A percentile compares a stretch with the other conserved stretches of the same genome.
phyloP scores from a whole-genome alignment of 2,888 invertebrate genomes.

The Diplolepis rosae region DNA sequence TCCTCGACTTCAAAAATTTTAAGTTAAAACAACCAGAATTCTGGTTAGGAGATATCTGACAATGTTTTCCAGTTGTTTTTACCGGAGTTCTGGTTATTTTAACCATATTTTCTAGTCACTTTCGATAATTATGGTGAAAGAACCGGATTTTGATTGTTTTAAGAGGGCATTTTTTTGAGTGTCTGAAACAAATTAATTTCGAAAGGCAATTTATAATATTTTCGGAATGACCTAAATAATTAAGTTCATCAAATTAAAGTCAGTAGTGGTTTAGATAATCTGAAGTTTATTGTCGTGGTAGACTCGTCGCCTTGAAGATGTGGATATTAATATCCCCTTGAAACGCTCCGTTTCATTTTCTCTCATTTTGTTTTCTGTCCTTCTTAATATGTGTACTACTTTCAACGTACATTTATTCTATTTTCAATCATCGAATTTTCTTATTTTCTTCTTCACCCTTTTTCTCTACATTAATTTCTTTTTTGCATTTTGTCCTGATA shows the following conservation, averaged over 20 bases:
- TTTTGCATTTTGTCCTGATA: background rate
- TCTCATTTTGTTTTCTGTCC: slow-evolving; percentile 16
- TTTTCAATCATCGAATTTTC: background rate
- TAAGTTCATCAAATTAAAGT: background rate
- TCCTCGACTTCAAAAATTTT: too few species aligned
- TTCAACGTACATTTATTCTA: background rate
- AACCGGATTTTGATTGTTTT: too few species aligned
- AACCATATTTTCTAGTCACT: too few species aligned
- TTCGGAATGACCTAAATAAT: too few species aligned
- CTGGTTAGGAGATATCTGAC: too few species aligned
- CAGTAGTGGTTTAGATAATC: background rate
- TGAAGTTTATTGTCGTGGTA: slow-evolving; percentile 42
- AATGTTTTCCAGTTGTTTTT: too few species aligned
- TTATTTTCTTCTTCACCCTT: background rate
- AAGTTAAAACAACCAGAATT: too few species aligned
- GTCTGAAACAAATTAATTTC: too few species aligned
- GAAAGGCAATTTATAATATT: too few species aligned
- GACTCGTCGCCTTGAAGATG: slow-evolving; percentile 46
- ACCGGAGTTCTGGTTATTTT: too few species aligned
- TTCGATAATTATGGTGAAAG: too few species aligned
- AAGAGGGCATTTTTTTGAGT: too few species aligned
- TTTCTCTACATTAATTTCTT: background rate
- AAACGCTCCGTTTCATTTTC: slow-evolving; percentile 5
- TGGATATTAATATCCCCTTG: slow-evolving; percentile 47
- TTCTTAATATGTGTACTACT: background rate